Percentiles rank a stretch among this genome's conserved stretches.
Conservation (phyloP, 2,113 vertebrate species). For the Tragelaphus imberbis region DNA sequence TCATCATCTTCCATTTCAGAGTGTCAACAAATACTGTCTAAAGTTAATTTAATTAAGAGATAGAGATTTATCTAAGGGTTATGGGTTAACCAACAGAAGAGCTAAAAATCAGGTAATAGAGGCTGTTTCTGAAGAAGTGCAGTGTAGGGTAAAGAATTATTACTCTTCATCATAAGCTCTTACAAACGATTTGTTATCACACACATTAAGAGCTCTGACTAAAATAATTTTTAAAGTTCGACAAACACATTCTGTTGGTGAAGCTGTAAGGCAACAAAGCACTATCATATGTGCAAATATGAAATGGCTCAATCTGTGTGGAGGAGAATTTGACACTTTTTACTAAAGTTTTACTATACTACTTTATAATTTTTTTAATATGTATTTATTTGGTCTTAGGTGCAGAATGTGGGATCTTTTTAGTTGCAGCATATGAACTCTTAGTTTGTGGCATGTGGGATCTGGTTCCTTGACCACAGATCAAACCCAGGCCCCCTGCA, state of each 20-base stretch:
- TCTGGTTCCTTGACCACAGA: background rate
- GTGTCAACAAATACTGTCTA: background rate
- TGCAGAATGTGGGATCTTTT: background rate
- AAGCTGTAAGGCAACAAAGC: background rate
- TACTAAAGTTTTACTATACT: background rate
- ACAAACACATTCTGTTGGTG: background rate
- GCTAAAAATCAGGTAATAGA: conserved; percentile 22
- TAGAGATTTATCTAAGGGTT: background rate
- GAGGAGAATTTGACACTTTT: background rate
- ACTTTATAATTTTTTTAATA: background rate
- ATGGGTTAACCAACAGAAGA: background rate
- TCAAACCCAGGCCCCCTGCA: background rate
- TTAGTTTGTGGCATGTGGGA: background rate
- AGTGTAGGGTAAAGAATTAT: background rate
- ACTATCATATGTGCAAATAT: background rate
- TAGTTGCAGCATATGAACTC: background rate
- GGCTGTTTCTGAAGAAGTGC: background rate
- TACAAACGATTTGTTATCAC: background rate
- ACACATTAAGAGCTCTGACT: background rate
- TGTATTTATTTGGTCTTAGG: background rate
- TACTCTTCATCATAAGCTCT: background rate
- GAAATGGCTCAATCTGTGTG: background rate
- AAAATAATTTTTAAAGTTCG: background rate
- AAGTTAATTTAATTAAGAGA: conserved; percentile 20
- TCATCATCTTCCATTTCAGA: background rate